Conservation (phyloP, 2,888 invertebrate genomes). For the Boloria euphrosyne region DNA sequence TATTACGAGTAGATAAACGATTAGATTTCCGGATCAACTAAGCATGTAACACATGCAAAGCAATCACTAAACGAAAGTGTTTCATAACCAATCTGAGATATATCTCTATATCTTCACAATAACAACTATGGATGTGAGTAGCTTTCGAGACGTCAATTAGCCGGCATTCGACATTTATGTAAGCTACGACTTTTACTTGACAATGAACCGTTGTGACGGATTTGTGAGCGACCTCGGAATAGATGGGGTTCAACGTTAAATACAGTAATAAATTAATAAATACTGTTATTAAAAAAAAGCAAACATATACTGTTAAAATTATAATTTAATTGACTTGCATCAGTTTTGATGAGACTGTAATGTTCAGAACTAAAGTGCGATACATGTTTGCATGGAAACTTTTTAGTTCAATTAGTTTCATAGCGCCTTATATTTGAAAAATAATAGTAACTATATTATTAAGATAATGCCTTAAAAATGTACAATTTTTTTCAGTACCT, state of each 20-base stretch:
- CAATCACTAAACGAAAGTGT: constrained; percentile 34
- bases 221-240: constrained; percentile 52
- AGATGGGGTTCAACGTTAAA: not conserved
- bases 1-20: not conserved
- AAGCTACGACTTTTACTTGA: constrained; percentile 62
- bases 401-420: too few species aligned
- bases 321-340: too few species aligned
- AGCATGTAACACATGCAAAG: constrained; percentile 18
- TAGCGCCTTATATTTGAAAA: not conserved
- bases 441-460: not conserved
- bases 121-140: constrained; percentile 31
- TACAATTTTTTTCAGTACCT: too few species aligned
- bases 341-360: too few species aligned
- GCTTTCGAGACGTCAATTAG: constrained; percentile 39
- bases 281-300: too few species aligned
- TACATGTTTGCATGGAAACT: too few species aligned
- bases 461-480: too few species aligned
- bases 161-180: constrained; percentile 26
- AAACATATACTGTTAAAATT: not conserved
- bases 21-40: constrained; percentile 17
- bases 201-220: constrained; percentile 55
- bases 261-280: too few species aligned
- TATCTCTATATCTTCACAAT: constrained; percentile 36
- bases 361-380: too few species aligned
- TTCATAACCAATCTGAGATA: constrained; percentile 34